Conservation (phyloP, 2,113 vertebrate species). For the Erythrocercus mccallii region DNA sequence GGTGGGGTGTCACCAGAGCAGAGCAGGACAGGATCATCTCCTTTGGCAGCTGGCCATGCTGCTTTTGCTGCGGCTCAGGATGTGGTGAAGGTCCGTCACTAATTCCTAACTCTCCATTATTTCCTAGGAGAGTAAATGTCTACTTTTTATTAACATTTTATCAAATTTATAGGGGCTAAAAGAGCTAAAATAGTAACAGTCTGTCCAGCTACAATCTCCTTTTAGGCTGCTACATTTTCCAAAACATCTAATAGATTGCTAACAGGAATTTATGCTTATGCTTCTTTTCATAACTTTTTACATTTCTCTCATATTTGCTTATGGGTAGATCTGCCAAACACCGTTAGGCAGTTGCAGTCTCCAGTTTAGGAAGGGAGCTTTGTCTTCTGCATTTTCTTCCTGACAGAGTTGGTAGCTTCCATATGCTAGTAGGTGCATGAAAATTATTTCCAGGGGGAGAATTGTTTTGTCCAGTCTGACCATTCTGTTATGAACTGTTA, state of each 20-base stretch:
- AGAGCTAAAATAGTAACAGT: not conserved
- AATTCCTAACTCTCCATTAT: not conserved
- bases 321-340: not conserved
- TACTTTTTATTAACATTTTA: not conserved
- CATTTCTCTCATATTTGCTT: not conserved
- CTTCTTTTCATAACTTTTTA: not conserved
- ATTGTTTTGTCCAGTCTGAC: not conserved
- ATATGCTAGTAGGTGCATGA: not conserved
- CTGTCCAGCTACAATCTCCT: not conserved
- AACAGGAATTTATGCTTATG: not conserved
- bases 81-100: not conserved
- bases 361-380: not conserved
- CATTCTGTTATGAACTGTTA: not conserved
- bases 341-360: not conserved
- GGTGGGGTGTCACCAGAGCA: not conserved
- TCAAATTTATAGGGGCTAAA: not conserved
- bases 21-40: not conserved
- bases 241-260: not conserved
- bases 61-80: not conserved
- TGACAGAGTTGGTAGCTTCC: not conserved
- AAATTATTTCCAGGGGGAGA: not conserved
- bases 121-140: not conserved
- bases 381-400: not conserved
- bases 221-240: not conserved
- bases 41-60: not conserved